A percentile compares a stretch with the other conserved stretches of the same genome.
Conservation (phyloP, 2,113 vertebrate genomes). For the Rhinolophus sinicus region DNA sequence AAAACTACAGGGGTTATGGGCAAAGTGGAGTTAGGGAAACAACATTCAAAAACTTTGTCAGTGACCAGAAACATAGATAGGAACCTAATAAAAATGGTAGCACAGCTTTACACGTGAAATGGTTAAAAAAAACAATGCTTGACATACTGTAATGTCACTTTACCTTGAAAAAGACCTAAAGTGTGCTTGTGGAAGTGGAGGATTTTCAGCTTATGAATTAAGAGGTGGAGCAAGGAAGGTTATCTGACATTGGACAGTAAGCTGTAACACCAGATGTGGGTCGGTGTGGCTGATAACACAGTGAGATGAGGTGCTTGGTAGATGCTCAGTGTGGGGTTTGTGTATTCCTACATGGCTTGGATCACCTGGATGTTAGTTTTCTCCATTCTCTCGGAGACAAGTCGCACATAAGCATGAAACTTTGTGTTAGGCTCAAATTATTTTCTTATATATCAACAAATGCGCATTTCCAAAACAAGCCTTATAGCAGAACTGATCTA, state of each 20-base stretch:
- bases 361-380: neutral
- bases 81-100: neutral
- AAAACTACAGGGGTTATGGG: neutral
- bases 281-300: neutral
- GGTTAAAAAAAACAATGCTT: neutral
- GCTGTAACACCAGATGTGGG: neutral
- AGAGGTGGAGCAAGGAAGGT: neutral
- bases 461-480: neutral
- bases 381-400: neutral
- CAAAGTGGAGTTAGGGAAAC: neutral
- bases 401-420: neutral
- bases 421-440: slow-evolving; percentile 29
- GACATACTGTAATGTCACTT: neutral
- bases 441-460: neutral
- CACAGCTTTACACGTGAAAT: neutral
- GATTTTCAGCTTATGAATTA: neutral
- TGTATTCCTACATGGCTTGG: neutral
- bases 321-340: neutral
- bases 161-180: neutral
- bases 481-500: neutral
- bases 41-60: neutral
- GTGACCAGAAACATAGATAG: neutral
- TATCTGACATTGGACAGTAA: neutral
- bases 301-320: neutral
- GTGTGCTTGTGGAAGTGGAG: neutral